These are phyloP conservation scores for Stegastes partitus DNA, from an alignment of 2,113 vertebrate genomes.

Conservation along the genomic window DNA sequence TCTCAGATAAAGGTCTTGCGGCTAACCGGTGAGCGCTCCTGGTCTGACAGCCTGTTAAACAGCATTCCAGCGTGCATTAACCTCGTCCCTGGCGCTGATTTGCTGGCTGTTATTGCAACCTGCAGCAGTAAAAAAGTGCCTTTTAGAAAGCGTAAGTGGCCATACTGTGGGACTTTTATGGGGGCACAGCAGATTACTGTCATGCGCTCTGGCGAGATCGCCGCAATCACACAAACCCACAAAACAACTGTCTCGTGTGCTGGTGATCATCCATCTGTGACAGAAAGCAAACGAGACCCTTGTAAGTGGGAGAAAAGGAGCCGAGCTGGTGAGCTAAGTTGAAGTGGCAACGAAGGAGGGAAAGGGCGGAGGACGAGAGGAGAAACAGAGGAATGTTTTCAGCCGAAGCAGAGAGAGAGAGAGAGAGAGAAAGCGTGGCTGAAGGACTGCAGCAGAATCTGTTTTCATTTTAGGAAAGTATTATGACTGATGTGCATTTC, in stretches of 20 bases:
- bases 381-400: slow-evolving; percentile 76
- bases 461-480: slow-evolving; percentile 88
- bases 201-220: slow-evolving; percentile 38
- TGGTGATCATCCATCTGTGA: slow-evolving; percentile 67
- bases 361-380: slow-evolving; percentile 66
- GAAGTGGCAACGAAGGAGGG: slow-evolving; percentile 56
- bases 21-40: slow-evolving; percentile 39
- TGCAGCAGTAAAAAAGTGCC: slow-evolving; percentile 49
- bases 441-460: slow-evolving; percentile 80
- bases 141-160: slow-evolving; percentile 59
- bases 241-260: slow-evolving; percentile 72
- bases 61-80: slow-evolving; percentile 67
- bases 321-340: slow-evolving; percentile 40
- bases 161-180: slow-evolving; percentile 51
- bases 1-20: slow-evolving; percentile 26
- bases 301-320: slow-evolving; percentile 48
- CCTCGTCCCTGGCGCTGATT: slow-evolving; percentile 60
- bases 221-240: slow-evolving; percentile 62
- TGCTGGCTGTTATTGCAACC: slow-evolving; percentile 63
- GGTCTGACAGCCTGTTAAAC: slow-evolving; percentile 71
- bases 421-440: slow-evolving; percentile 16
- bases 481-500: slow-evolving; percentile 86
- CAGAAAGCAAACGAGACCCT: slow-evolving; percentile 61
- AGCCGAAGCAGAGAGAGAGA: slow-evolving; percentile 37
- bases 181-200: slow-evolving; percentile 55